Base-by-base conservation (phyloP, 2,888 invertebrate species). In the Congeria kusceri region DNA sequence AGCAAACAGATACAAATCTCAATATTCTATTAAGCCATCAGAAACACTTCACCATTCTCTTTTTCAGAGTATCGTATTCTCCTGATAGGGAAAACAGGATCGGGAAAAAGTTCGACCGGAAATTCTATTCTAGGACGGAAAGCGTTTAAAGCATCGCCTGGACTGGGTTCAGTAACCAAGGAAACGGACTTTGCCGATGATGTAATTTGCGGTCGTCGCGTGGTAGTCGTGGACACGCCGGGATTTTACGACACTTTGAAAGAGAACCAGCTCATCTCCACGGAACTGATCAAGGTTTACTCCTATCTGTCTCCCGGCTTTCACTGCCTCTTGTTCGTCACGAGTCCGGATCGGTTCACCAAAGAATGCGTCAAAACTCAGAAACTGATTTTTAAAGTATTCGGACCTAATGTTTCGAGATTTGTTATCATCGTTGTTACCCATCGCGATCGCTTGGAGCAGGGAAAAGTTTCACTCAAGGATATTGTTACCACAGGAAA, bases 51-150 rank as follows among this genome's bases (percentile, higher is more conserved):
- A 3, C 9, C 39, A 7, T 39, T 11, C 15, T 39, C 15, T 39
- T 39, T 53, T 65, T 49, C 65, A 67, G 74, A 67, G 23, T 62
- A 39, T 27, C 68, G 72, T 27, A n/a, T 73, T 7, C 59, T 77
- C 2, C 32, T 72, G 20, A 29, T 77, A 7, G 77, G 77, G 23
- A 77, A 59, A 23, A 77, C 72, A 15, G 77, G 77, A 1, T 58
- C 57, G 15, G 77, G 77, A 28, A 77, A 77, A 72, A 77, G 77
- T 44, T 39, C 72, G 25, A 77, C 77, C 3, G 77, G 72, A 57
- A 77, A 77, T 44, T 27, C 68, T 20, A 32, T 77, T n/a, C 77
- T 77, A 18, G 71, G 66, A 28, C 25, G 29, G 5, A 28, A 29
- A 11, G 44, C 32, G 13, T 76, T 76, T 49, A n/a, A 27, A 25